Evolutionary conservation across 1,140 invertebrate genomes (phyloP).

Genomic region (Ditylenchus dipsaci): DNA sequence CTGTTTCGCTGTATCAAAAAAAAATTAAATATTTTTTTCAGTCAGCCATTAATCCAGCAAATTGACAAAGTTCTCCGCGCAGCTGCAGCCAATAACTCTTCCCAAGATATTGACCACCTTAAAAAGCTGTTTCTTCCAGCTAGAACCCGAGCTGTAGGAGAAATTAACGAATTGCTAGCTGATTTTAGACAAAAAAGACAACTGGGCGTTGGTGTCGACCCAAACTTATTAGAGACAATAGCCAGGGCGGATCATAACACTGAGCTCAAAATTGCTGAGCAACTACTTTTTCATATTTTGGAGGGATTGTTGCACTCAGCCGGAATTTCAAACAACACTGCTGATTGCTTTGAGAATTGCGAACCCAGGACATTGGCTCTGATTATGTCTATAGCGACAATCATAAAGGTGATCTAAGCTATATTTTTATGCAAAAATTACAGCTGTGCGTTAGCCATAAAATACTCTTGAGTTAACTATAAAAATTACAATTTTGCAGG

Average conservation of each 20-base stretch:
- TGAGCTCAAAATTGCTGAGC: conserved; percentile 68
- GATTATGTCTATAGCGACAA: conserved; percentile 49
- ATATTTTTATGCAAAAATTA: conserved; percentile 5
- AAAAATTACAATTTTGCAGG: conserved; percentile 36
- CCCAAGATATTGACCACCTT: conserved; percentile 69
- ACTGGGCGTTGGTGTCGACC: conserved; percentile 67
- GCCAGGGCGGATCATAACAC: conserved; percentile 75
- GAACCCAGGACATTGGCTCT: conserved; percentile 48
- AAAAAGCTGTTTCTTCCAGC: conserved; percentile 82
- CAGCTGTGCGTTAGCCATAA: neutral
- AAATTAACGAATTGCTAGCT: conserved; percentile 75
- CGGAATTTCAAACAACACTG: neutral
- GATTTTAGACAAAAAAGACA: conserved; percentile 80
- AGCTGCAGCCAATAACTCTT: conserved; percentile 6
- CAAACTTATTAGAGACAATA: conserved; percentile 70
- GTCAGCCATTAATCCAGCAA: conserved; percentile 40
- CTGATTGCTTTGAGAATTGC: conserved; percentile 46
- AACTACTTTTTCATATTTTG: conserved; percentile 44
- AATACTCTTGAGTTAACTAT: too few relatives aligned
- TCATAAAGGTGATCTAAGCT: conserved; percentile 48
- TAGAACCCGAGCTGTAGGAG: conserved; percentile 75
- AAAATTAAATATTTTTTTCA: conserved; percentile 19
- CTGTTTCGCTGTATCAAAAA: conserved; percentile 11
- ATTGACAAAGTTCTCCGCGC: conserved; percentile 41
- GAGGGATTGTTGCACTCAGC: conserved; percentile 32